Percentiles rank a stretch among this genome's conserved stretches.
These are phyloP conservation scores for Eublepharis macularius DNA, from an alignment of 2,113 vertebrate genomes.

Conservation along the genomic window DNA sequence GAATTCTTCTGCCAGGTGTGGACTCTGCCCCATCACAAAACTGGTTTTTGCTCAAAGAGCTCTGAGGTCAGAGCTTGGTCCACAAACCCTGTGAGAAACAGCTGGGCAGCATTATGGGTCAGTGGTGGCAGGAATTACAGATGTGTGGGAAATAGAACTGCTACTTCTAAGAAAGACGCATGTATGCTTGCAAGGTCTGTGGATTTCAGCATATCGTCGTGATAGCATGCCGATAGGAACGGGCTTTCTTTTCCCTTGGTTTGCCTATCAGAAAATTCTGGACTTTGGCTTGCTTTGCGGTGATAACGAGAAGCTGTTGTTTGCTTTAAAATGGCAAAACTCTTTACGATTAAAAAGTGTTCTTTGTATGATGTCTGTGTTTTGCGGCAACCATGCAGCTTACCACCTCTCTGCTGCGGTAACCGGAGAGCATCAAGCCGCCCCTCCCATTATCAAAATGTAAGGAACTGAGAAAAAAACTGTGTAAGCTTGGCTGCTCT, in stretches of 20 bases:
- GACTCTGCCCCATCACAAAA: neutral
- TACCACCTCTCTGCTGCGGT: neutral
- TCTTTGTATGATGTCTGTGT: neutral
- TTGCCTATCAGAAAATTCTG: neutral
- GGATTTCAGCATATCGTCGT: neutral
- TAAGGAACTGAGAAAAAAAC: neutral
- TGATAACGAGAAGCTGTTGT: neutral
- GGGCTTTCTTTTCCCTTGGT: neutral
- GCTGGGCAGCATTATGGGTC: neutral
- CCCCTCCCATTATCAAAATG: neutral
- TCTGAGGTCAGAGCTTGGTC: neutral
- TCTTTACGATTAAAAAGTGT: neutral
- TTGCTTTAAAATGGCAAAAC: conserved; percentile 1
- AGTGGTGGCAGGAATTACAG: neutral
- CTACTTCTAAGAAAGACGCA: neutral
- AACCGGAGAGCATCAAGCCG: neutral
- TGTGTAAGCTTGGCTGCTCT: too few species aligned
- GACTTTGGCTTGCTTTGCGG: neutral
- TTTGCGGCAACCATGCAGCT: neutral
- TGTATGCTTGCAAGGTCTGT: neutral
- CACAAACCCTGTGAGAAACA: neutral
- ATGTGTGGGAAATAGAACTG: conserved; percentile 23
- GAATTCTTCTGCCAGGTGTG: neutral
- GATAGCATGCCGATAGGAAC: too few species aligned
- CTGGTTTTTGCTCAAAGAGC: neutral